Evolutionary conservation across 2,113 vertebrate genomes (phyloP), one percentile per base, ranked within the genome.

Genomic region (Pangasianodon hypophthalmus): DNA sequence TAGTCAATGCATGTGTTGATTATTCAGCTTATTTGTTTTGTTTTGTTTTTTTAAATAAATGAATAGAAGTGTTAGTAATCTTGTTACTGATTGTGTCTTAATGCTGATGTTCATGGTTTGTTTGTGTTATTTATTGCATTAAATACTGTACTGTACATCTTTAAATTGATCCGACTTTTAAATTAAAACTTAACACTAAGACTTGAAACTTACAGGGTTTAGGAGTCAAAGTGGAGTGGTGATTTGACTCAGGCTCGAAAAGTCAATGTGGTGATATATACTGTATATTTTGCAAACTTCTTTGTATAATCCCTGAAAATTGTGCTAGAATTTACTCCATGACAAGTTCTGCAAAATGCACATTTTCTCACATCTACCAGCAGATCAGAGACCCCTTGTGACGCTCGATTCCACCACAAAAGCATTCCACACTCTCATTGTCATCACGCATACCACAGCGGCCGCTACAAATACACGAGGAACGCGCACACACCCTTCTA

Each of bases 341-440:
- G 29, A 67, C 11, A 2, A 19, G 67, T 87, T 87, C 52, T n/a
- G 14, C 24, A 79, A 60, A n/a, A 8, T 9, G 56, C 87, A 29
- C 26, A 29, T 56, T 73, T 85, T 67, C 50, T 48, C 46, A 18
- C n/a, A 50, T 62, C 41, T 60, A 1, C 77, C 83, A 89, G 87
- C 84, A 91, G 93, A 92, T 85, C 89, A 64, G 90, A 26, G 93
- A 87, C 64, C 89, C 90, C 91, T 92, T 75, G 90, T 91, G 82
- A 32, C 37, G 62, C 77, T 81, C 56, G 11, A 58, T 75, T 86
- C 71, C 86, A 46, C 90, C 92, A 94, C 93, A 94, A 94, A 89
- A 88, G 91, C 92, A 94, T 93, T 94, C 92, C 92, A 84, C 91
- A 80, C 87, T 81, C 86, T 62, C 91, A 91, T 88, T 81, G 89